These are phyloP conservation scores for Aphelocoma coerulescens DNA, from an alignment of 2,113 vertebrate genomes.

Conservation along the genomic window DNA sequence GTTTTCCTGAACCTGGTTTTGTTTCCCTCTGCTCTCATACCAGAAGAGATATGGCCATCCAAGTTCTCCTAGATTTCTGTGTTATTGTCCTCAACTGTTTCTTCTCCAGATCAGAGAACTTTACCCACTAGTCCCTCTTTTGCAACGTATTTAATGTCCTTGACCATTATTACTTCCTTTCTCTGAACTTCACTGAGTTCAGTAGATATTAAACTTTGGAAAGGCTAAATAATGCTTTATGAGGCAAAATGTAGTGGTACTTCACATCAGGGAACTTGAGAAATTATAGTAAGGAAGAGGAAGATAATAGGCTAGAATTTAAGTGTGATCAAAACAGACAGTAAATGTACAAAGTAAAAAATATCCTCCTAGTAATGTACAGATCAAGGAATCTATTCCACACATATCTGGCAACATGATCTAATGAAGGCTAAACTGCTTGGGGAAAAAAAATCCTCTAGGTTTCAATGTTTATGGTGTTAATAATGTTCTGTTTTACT, in stretches of 20 bases:
- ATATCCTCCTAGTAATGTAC: not conserved
- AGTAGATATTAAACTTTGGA: not conserved
- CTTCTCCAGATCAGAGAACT: not conserved
- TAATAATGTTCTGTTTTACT: no score
- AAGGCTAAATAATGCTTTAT: not conserved
- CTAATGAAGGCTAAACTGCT: not conserved
- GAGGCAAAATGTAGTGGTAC: not conserved
- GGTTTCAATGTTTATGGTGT: not conserved
- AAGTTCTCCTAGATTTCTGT: not conserved
- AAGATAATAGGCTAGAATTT: not conserved
- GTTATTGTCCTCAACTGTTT: not conserved
- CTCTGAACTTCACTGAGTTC: not conserved
- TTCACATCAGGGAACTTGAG: not conserved
- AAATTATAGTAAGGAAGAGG: not conserved
- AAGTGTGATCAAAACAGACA: not conserved
- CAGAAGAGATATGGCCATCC: not conserved
- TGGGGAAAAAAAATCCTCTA: not conserved
- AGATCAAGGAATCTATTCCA: not conserved
- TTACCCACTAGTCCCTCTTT: not conserved
- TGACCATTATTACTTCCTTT: not conserved
- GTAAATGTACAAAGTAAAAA: not conserved
- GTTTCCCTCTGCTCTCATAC: not conserved
- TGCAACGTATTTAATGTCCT: not conserved
- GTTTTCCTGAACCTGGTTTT: not conserved
- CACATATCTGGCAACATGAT: not conserved